phyloP scores from a whole-genome alignment of 2,888 invertebrate species.

The Drosophila vallismaia region DNA sequence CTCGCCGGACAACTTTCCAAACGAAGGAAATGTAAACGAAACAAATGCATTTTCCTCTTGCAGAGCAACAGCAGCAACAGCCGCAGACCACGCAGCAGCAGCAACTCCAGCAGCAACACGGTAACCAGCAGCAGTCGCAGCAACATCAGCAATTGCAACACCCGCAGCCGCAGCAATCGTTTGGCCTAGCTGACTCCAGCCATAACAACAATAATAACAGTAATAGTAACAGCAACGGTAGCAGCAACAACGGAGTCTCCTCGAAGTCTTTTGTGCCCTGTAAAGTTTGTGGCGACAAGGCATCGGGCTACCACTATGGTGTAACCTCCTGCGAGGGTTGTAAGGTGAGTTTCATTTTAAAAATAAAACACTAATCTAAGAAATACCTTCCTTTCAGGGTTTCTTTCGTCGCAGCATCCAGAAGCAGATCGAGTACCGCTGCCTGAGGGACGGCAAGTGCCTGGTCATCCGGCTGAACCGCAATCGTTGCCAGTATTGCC shows the following conservation, averaged over 20 bases:
- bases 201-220: slow-evolving; percentile 45
- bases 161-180: slow-evolving; percentile 81
- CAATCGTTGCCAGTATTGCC: slow-evolving; percentile 97
- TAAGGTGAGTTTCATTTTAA: slow-evolving; percentile 88
- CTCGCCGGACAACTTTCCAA: slow-evolving; percentile 58
- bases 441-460: slow-evolving; percentile 96
- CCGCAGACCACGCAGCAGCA: slow-evolving; percentile 69
- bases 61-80: slow-evolving; percentile 67
- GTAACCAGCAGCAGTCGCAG: slow-evolving; percentile 50
- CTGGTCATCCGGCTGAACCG: slow-evolving; percentile 96
- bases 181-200: slow-evolving; percentile 47
- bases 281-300: slow-evolving; percentile 98
- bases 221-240: slow-evolving; percentile 85
- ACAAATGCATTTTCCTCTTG: slow-evolving; percentile 61
- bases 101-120: slow-evolving; percentile 48
- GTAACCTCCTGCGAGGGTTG: slow-evolving; percentile 99
- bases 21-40: slow-evolving; percentile 44
- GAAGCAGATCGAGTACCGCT: slow-evolving; percentile 98
- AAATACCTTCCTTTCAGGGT: slow-evolving; percentile 86
- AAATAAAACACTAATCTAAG: too few relatives aligned
- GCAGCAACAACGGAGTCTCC: slow-evolving; percentile 89
- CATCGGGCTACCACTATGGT: slow-evolving; percentile 96
- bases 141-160: slow-evolving; percentile 82
- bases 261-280: slow-evolving; percentile 96
- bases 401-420: slow-evolving; percentile 98